Percentiles rank a stretch among this genome's conserved stretches.
These are phyloP conservation scores for Propithecus perrieri DNA, from an alignment of 2,797 vertebrate genomes.

Conservation along the genomic window DNA sequence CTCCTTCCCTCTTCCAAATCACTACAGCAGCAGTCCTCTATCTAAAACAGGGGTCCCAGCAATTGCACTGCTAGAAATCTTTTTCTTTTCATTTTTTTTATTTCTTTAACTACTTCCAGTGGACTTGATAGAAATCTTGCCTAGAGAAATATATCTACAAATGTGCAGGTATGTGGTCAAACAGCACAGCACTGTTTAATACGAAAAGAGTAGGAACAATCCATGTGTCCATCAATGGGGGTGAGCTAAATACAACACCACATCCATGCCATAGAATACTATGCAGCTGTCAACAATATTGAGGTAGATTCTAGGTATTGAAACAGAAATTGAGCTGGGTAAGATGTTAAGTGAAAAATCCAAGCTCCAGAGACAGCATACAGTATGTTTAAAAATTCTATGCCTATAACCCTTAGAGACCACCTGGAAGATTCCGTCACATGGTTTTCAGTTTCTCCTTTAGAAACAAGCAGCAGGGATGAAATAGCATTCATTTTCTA, in stretches of 20 bases:
- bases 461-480: not conserved
- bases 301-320: not conserved
- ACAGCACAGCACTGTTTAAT: not conserved
- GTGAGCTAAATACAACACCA: not conserved
- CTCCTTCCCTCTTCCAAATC: not conserved
- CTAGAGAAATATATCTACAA: not conserved
- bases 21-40: not conserved
- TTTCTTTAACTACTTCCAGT: no score
- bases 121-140: not conserved
- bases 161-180: not conserved
- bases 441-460: not conserved
- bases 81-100: not conserved
- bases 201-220: not conserved
- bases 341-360: not conserved
- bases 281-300: not conserved
- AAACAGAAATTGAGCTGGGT: not conserved
- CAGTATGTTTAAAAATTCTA: not conserved
- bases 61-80: conserved; percentile 24
- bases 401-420: not conserved
- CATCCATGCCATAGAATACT: not conserved
- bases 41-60: not conserved
- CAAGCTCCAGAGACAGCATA: not conserved
- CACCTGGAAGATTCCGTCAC: not conserved
- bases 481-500: not conserved
- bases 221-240: not conserved